Evolutionary conservation across 1,140 invertebrate genomes (phyloP).

Genomic region (Ostrea denselamellosa): DNA sequence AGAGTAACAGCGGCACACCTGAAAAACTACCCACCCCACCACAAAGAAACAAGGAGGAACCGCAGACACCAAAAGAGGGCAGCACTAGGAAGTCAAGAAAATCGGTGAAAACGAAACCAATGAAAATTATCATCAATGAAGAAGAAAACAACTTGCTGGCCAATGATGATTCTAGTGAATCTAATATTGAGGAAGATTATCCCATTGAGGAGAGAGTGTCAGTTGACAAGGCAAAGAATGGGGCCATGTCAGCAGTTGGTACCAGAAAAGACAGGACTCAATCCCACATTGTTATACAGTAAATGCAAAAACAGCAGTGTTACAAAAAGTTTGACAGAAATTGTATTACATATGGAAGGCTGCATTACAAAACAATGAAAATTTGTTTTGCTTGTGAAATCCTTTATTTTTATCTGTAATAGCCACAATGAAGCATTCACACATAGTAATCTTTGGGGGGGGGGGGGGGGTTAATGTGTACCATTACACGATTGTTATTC

Average conservation of each 20-base stretch:
- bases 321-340: no score
- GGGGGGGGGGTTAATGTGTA: no score
- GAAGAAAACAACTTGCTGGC: not conserved
- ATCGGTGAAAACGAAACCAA: constrained; percentile 7
- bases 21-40: not conserved
- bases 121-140: constrained; percentile 15
- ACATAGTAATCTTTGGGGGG: no score
- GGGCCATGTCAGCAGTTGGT: not conserved
- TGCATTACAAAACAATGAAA: no score
- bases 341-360: no score
- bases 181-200: constrained; percentile 1
- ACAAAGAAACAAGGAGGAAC: not conserved
- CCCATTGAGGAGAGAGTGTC: not conserved
- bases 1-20: not conserved
- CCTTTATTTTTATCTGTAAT: no score
- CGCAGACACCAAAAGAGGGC: not conserved
- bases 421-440: no score
- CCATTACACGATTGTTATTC: no score
- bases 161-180: not conserved
- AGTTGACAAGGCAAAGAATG: constrained; percentile 26
- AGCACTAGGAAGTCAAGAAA: constrained; percentile 2
- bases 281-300: constrained; percentile 23
- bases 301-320: not conserved
- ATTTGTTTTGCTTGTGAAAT: no score
- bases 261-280: not conserved